Evolutionary conservation across 2,113 vertebrate species (phyloP).

Genomic region (Apteryx mantelli): DNA sequence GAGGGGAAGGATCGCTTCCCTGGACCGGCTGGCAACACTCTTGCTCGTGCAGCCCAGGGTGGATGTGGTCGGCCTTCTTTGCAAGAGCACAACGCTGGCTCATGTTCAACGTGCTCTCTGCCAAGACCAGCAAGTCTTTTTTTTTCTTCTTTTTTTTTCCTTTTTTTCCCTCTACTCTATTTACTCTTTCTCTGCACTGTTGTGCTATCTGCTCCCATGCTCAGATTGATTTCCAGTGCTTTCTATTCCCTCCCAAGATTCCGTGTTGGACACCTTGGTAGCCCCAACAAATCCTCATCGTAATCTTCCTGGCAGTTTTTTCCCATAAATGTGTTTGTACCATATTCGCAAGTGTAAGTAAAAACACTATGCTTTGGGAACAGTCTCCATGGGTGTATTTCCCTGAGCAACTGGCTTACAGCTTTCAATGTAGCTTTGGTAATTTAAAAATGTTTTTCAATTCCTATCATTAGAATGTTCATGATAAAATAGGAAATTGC

Average conservation of each 20-base stretch:
- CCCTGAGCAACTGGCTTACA: background rate
- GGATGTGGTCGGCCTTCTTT: background rate
- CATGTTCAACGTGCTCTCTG: background rate
- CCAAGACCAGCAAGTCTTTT: background rate
- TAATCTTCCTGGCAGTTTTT: background rate
- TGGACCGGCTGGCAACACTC: background rate
- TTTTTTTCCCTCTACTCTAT: background rate
- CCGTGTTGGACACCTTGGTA: background rate
- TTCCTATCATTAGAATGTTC: background rate
- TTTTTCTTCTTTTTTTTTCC: background rate
- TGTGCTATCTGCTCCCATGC: background rate
- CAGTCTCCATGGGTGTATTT: background rate
- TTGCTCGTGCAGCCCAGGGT: fast-evolving
- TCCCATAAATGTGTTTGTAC: background rate
- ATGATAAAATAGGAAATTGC: background rate
- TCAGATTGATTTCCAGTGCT: background rate
- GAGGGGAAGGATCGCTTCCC: background rate
- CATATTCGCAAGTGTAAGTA: background rate
- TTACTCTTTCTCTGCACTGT: background rate
- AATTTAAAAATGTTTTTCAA: conserved; percentile 2
- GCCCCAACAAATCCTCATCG: background rate
- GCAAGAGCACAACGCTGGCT: background rate
- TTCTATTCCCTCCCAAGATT: background rate
- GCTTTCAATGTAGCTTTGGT: background rate
- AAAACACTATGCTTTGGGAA: background rate